A percentile compares a stretch with the other conserved stretches of the same genome.
Evolutionary conservation across 2,797 vertebrate genomes (phyloP).

Genomic region (Columba guinea): DNA sequence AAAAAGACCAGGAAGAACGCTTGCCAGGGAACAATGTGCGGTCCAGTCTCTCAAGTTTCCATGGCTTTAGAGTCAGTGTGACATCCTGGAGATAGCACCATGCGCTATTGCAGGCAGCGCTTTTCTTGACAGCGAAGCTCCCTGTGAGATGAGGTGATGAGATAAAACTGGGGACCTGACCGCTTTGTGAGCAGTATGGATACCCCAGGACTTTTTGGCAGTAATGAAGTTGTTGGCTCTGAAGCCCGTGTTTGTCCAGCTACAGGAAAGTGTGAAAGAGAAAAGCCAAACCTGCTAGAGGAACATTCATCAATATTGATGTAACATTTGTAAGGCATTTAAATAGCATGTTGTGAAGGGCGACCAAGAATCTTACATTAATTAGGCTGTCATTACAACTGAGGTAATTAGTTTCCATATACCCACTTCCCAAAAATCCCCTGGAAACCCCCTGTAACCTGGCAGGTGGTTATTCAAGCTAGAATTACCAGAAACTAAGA

Average conservation of each 20-base stretch:
- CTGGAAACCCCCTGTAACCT: neutral
- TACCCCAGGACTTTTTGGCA: neutral
- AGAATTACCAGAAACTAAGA: neutral
- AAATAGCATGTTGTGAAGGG: neutral
- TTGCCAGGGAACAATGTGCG: neutral
- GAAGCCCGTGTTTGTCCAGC: neutral
- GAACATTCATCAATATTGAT: neutral
- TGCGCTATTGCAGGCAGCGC: neutral
- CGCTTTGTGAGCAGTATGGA: neutral
- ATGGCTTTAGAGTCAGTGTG: neutral
- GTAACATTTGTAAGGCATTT: neutral
- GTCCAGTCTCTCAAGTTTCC: neutral
- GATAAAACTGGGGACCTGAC: neutral
- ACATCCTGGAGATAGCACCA: neutral
- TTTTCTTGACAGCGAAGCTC: neutral
- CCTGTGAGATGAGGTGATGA: neutral
- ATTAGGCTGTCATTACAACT: neutral
- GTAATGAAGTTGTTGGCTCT: slow-evolving; percentile 1
- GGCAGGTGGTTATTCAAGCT: neutral
- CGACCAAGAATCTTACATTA: neutral
- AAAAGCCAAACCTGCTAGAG: slow-evolving; percentile 23
- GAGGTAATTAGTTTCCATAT: neutral
- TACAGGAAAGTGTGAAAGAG: slow-evolving; percentile 16
- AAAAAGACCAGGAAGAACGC: neutral
- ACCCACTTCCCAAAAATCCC: neutral